Percentiles rank a stretch among this genome's conserved stretches.
phyloP scores from a whole-genome alignment of 2,113 vertebrate species.

The Mugil cephalus region DNA sequence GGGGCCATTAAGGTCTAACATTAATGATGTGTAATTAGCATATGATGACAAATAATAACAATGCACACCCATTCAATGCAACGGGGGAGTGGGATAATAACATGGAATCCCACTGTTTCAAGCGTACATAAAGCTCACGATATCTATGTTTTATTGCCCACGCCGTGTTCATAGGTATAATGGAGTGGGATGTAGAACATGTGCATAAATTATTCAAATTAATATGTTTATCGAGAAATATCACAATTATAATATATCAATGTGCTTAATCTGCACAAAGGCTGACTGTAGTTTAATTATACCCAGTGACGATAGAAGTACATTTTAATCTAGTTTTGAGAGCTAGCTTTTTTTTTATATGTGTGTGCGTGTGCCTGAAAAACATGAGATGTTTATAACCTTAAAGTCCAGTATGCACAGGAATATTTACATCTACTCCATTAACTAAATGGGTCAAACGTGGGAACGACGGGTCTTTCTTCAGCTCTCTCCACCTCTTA shows the following conservation, averaged over 20 bases:
- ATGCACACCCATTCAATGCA: constrained; percentile 90
- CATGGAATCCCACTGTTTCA: constrained; percentile 88
- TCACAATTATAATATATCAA: constrained; percentile 75
- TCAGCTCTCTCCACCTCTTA: constrained; percentile 4
- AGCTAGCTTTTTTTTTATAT: constrained; percentile 13
- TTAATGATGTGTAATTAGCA: constrained; percentile 98
- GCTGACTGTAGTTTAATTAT: constrained; percentile 66
- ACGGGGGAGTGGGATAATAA: constrained; percentile 93
- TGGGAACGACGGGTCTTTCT: constrained; percentile 22
- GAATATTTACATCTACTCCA: constrained; percentile 1
- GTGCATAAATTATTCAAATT: constrained; percentile 86
- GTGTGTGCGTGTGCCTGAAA: constrained; percentile 18
- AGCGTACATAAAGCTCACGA: constrained; percentile 80
- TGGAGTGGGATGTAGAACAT: constrained; percentile 69
- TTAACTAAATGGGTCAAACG: constrained; percentile 33
- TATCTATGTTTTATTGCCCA: constrained; percentile 82
- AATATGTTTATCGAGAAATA: constrained; percentile 78
- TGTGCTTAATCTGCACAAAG: constrained; percentile 78
- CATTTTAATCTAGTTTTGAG: constrained; percentile 50
- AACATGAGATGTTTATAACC: constrained; percentile 1
- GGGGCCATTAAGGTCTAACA: constrained; percentile 91
- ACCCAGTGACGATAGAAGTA: constrained; percentile 1
- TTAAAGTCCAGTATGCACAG: neutral
- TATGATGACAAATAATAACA: constrained; percentile 96
- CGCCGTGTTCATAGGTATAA: constrained; percentile 82